A percentile compares a stretch with the other conserved stretches of the same genome.
Evolutionary conservation across 1,140 invertebrate species (phyloP).

Genomic region (Brachionus koreanus): DNA sequence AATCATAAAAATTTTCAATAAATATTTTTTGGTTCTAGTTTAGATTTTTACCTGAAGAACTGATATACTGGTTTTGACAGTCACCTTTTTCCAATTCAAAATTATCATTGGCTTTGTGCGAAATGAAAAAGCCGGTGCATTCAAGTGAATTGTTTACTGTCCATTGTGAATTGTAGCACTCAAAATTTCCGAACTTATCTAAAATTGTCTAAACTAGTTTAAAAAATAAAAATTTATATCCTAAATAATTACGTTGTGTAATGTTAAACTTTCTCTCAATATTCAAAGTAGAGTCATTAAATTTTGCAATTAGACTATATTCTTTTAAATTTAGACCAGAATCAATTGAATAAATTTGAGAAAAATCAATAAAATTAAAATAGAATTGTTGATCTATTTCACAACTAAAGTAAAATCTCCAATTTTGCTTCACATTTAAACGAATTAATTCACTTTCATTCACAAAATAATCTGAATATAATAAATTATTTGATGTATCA

Average conservation of each 20-base stretch:
- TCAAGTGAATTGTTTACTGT: neutral
- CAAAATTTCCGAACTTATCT: neutral
- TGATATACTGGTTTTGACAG: neutral
- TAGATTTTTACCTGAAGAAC: neutral
- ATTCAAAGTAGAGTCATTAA: neutral
- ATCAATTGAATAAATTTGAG: neutral
- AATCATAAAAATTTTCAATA: too few species aligned
- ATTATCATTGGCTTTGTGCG: neutral
- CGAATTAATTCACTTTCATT: neutral
- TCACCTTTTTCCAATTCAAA: neutral
- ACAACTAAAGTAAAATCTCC: constrained; percentile 3
- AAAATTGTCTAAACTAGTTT: neutral
- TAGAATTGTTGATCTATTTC: neutral
- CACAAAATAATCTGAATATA: neutral
- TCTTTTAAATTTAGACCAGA: neutral
- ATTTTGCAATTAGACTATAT: neutral
- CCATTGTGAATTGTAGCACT: neutral
- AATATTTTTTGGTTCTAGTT: neutral
- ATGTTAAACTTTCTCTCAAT: neutral
- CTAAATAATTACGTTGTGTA: neutral
- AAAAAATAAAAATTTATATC: neutral
- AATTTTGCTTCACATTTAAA: constrained; percentile 7
- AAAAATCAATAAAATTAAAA: neutral
- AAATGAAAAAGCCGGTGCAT: neutral
- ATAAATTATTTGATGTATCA: neutral